Conservation (phyloP, 1,140 invertebrate species). For the Cyrtorhinus lividipennis region DNA sequence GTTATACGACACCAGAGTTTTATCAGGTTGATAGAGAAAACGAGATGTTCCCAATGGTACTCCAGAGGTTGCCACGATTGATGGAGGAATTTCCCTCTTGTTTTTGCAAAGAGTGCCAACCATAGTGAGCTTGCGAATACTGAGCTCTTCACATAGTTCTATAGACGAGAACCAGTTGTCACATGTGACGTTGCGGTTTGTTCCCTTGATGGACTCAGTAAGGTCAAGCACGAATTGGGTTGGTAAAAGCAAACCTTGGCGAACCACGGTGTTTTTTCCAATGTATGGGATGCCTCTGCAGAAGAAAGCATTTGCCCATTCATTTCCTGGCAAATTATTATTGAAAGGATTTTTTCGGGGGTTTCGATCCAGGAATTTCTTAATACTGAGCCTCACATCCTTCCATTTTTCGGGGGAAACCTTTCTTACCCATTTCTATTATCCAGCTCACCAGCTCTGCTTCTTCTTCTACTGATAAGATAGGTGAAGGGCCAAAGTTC, state of each 20-base stretch:
- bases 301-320: neutral
- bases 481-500: too few species aligned
- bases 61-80: neutral
- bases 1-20: neutral
- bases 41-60: neutral
- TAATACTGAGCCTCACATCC: too few species aligned
- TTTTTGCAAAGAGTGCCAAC: conserved; percentile 29
- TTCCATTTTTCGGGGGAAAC: too few species aligned
- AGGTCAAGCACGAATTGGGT: conserved; percentile 24
- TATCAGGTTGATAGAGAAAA: neutral
- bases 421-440: too few species aligned
- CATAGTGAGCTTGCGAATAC: conserved; percentile 25
- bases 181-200: conserved; percentile 27
- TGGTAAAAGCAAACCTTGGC: conserved; percentile 14
- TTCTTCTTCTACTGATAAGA: too few species aligned
- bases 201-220: conserved; percentile 23
- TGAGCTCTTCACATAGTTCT: conserved; percentile 24
- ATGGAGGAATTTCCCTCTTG: conserved; percentile 24
- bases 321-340: too few species aligned
- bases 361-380: too few species aligned
- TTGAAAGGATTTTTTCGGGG: too few species aligned
- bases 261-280: neutral
- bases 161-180: conserved; percentile 30
- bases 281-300: neutral
- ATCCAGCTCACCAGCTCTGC: too few species aligned